Evolutionary conservation across 2,888 invertebrate species (phyloP).

Genomic region (Antheraea assamensis): DNA sequence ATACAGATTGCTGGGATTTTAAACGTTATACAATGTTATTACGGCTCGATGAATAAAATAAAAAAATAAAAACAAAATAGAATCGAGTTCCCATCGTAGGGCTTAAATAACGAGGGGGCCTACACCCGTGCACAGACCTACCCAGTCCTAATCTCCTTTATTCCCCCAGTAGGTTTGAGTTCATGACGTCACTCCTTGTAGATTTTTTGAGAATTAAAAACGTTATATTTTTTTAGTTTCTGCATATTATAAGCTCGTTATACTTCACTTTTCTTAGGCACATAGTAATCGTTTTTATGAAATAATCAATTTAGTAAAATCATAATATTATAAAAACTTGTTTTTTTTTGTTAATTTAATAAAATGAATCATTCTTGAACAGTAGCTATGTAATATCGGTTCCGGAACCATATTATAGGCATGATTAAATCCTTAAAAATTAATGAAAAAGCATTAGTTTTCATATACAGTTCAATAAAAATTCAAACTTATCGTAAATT

Average conservation of each 20-base stretch:
- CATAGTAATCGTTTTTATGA: slow-evolving; percentile 39
- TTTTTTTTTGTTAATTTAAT: no score
- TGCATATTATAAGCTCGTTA: slow-evolving; percentile 34
- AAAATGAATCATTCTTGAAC: no score
- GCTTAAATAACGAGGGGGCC: slow-evolving; percentile 45
- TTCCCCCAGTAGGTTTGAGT: slow-evolving; percentile 58
- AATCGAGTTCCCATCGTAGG: slow-evolving; percentile 50
- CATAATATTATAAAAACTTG: neutral
- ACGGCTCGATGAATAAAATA: slow-evolving; percentile 19
- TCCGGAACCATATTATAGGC: slow-evolving; percentile 21
- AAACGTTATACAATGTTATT: slow-evolving; percentile 6
- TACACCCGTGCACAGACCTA: slow-evolving; percentile 52
- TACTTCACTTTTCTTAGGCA: slow-evolving; percentile 41
- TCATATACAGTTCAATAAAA: neutral
- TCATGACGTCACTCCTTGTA: slow-evolving; percentile 77
- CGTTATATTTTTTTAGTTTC: slow-evolving; percentile 53
- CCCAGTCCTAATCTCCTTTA: slow-evolving; percentile 71
- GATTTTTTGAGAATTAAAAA: slow-evolving; percentile 71
- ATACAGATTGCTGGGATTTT: no score
- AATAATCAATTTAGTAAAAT: neutral
- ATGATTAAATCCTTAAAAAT: neutral
- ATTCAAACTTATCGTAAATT: neutral
- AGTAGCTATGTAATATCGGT: no score
- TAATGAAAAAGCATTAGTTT: neutral
- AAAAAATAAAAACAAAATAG: slow-evolving; percentile 32